Evolutionary conservation across 2,888 invertebrate genomes (phyloP).

Genomic region (Timandra comae): DNA sequence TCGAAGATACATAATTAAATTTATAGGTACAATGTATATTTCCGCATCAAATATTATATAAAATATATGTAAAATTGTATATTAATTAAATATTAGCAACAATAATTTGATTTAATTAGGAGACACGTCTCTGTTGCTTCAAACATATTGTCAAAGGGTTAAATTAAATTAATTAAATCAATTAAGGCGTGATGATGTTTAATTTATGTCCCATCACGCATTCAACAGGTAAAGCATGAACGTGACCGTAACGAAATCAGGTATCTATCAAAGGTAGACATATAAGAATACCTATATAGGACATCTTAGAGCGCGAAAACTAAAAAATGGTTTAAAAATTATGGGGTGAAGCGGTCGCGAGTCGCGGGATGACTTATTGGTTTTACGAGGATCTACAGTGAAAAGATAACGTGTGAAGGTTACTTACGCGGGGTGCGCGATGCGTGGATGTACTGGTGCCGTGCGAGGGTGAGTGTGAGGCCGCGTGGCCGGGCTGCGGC

Average conservation of each 20-base stretch:
- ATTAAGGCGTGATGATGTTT: constrained; percentile 19
- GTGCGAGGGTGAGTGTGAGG: constrained; percentile 44
- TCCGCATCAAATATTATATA: too few species aligned
- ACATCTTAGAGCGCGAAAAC: constrained; percentile 22
- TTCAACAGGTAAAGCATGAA: constrained; percentile 54
- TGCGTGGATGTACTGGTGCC: constrained; percentile 43
- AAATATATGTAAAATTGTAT: too few species aligned
- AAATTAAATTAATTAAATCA: constrained; percentile 23
- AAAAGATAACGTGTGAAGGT: constrained; percentile 46
- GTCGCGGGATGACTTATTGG: constrained; percentile 14
- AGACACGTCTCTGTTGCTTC: too few species aligned
- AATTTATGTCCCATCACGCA: constrained; percentile 41
- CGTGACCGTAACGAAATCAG: constrained; percentile 13
- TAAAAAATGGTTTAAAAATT: constrained; percentile 14
- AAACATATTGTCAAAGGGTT: constrained; percentile 8
- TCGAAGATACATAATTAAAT: too few species aligned
- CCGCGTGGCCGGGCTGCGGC: constrained; percentile 75
- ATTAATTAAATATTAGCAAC: too few species aligned
- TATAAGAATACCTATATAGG: constrained; percentile 10
- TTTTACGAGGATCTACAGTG: too few species aligned
- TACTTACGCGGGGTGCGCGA: constrained; percentile 59
- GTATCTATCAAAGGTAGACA: constrained; percentile 35
- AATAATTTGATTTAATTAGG: too few species aligned
- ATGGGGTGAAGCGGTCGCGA: constrained; percentile 7
- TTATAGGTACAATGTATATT: too few species aligned